Base-by-base conservation (phyloP, 2,113 vertebrate species). In the Menura novaehollandiae region DNA sequence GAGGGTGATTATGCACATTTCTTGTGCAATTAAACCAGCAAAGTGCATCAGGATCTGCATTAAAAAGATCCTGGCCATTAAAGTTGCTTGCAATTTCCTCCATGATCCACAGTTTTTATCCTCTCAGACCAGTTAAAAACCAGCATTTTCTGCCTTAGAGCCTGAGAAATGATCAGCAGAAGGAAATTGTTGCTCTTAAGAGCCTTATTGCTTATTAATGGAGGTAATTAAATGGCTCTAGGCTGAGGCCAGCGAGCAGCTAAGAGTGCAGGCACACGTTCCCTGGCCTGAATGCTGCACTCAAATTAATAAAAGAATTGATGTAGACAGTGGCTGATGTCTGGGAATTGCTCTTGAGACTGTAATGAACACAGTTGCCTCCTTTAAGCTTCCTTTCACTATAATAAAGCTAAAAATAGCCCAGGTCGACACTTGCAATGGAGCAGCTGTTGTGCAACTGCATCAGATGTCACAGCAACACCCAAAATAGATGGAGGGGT, bases 191-290 rank as follows among this genome's bases (percentile, higher is more conserved):
- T 84, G 47, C 64, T 89, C 46, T 78, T 86, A 95, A 91, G 37
- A 95, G 52, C 76, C 49, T 95, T 91, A 89, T 81, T 93, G 58
- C 58, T 93, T 91, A 88, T 96, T 95, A 94, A 90, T 78, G 67
- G 32, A 20, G 64, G 79, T 86, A 93, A 91, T 92, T 93, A 95
- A 95, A 86, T 56, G 85, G 62, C 46, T 91, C 81, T 74, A 67
- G 88, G 94, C 85, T 67, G 71, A 93, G 85, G 69, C 30, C 59
- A 79, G 71, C 27, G 16, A 28, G n/a, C 72, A 68, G 66, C 59
- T n/a, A 18, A 37, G 74, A 93, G 67, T 23, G n/a, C 17, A 8
- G 56, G 66, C 74, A 22, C 17, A 8, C 10, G 32, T 44, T 82
- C 55, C n/a, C 78, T 26, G 72, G 35, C 56, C 85, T 33, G 84